Percentiles rank a stretch among this genome's conserved stretches.
phyloP scores from a whole-genome alignment of 2,797 vertebrate genomes.

The Smutsia gigantea region DNA sequence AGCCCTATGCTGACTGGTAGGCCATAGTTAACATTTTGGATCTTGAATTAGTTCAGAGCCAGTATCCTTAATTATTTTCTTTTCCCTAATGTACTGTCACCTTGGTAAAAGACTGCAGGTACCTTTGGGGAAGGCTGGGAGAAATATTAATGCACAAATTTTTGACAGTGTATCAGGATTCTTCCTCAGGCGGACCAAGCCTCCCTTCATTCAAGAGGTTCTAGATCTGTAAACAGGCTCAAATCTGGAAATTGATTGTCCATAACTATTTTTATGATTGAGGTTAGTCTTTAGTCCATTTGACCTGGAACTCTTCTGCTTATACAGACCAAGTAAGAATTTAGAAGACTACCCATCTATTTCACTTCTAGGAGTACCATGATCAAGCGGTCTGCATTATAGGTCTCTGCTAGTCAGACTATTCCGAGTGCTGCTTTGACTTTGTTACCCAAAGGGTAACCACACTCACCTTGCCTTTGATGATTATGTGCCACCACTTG shows the following conservation, averaged over 20 bases:
- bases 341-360: background rate
- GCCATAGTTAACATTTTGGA: background rate
- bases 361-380: background rate
- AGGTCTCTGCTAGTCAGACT: background rate
- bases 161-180: background rate
- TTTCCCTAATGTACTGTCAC: background rate
- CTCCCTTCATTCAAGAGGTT: background rate
- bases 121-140: background rate
- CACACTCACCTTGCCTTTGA: background rate
- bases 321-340: background rate
- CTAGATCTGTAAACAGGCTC: background rate
- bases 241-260: background rate
- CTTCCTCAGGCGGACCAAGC: background rate
- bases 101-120: background rate
- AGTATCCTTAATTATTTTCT: background rate
- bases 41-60: background rate
- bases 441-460: background rate
- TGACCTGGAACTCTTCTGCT: background rate
- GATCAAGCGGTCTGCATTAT: background rate
- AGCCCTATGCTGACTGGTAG: background rate
- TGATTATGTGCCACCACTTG: background rate
- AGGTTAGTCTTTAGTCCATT: background rate
- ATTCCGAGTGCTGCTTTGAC: background rate
- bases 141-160: background rate
- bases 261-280: background rate